Evolutionary conservation across 2,888 invertebrate genomes (phyloP), one percentile per base, ranked within the genome.

Genomic region (Disparrhopalites patrizii): DNA sequence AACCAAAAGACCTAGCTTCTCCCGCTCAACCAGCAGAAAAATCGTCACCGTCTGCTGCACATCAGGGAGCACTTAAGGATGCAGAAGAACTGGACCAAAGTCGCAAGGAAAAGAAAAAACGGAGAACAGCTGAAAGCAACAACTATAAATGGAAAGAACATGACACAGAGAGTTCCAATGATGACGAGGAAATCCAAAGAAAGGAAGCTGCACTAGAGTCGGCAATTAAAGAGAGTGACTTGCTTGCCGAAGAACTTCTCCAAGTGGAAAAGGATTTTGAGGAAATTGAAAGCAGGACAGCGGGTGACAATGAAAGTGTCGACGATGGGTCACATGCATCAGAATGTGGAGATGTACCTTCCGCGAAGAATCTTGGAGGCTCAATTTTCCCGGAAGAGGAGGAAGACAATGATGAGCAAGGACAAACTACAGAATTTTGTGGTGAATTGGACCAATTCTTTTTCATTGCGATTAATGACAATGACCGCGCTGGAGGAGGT

Each of bases 361-460:
- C 70, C 4, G 64, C 66, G 1, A 57, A 69, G 3, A 72, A 71
- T 65, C n/a, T n/a, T n/a, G n/a, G n/a, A n/a, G 47, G 55, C n/a
- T 56, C 55, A 57, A 13, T 43, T 23, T 56, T 50, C 31, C 70
- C 70, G 10, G 60, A 43, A 20, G 73, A 83, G 82, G 83, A 84
- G 20, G 83, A 82, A 72, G 84, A 84, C 75, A 84, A 85, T 40
- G 79, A 86, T 80, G 84, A 90, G 89, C 74, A 82, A 89, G 5
- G 79, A 84, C 69, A 87, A 91, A 86, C 90, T 90, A 77, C 83
- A 85, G 73, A 81, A 89, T 50, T 61, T 33, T 27, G 55, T n/a
- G 43, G 79, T 90, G 60, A 71, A 31, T 65, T 70, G 47, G 72
- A 72, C 31, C 70, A 73, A 27, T 72, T 72, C 62, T 73, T 73